These are phyloP conservation scores for Tortrix viridana DNA, from an alignment of 2,888 invertebrate species.

Conservation along the genomic window DNA sequence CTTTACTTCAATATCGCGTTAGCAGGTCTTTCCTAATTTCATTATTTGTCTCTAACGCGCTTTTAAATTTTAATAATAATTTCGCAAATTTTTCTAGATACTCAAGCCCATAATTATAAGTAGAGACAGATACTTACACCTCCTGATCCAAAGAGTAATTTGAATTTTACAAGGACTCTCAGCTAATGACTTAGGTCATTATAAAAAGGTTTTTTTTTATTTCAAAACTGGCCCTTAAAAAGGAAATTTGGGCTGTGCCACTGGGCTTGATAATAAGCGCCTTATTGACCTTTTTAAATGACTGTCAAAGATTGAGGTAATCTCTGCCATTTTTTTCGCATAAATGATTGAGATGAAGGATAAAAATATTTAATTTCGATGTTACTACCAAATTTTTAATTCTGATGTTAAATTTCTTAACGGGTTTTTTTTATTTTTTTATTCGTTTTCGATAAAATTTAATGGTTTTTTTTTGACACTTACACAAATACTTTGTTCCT, in stretches of 20 bases:
- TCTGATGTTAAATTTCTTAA: too few species aligned
- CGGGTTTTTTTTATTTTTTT: too few species aligned
- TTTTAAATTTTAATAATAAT: too few species aligned
- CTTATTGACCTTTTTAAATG: neutral
- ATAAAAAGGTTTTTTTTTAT: conserved; percentile 30
- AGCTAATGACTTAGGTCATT: conserved; percentile 25
- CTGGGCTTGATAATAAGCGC: conserved; percentile 9
- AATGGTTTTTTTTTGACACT: too few species aligned
- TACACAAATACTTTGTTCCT: too few species aligned
- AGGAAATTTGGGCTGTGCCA: conserved; percentile 12
- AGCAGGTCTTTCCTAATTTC: too few species aligned
- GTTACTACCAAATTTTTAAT: too few species aligned
- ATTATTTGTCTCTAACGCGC: too few species aligned
- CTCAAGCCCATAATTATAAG: conserved; percentile 13
- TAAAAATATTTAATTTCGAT: too few species aligned
- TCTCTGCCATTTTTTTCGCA: neutral
- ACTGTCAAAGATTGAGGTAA: neutral
- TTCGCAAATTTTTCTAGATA: neutral
- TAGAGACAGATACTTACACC: conserved; percentile 16
- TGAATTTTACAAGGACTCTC: conserved; percentile 17
- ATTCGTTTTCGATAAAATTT: too few species aligned
- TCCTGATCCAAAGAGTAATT: conserved; percentile 9
- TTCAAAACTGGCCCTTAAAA: conserved; percentile 18
- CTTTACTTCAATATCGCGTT: too few species aligned
- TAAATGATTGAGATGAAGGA: too few species aligned